Evolutionary conservation across 2,888 invertebrate species (phyloP).

Genomic region (Oscheius onirici): DNA sequence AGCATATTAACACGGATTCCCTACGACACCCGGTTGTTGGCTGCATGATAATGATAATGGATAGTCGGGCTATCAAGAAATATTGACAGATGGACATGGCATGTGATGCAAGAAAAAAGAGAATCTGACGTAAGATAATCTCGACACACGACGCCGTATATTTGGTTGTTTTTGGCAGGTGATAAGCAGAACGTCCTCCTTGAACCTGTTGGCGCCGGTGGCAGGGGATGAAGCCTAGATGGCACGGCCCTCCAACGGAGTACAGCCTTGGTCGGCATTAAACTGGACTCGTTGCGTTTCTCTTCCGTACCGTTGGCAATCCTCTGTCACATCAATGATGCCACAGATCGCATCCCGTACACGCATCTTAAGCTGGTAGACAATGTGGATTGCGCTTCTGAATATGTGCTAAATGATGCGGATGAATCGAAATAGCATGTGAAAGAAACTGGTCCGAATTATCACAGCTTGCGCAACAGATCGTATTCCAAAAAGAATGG

Average conservation of each 20-base stretch:
- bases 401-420: conserved; percentile 21
- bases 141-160: neutral
- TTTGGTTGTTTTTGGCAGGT: conserved; percentile 13
- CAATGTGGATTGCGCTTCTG: too few relatives aligned
- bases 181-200: conserved; percentile 31
- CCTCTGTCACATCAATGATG: neutral
- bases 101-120: too few relatives aligned
- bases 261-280: neutral
- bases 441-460: conserved; percentile 18
- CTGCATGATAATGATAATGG: too few relatives aligned
- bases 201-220: conserved; percentile 21
- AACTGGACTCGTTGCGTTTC: neutral
- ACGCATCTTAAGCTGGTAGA: too few relatives aligned
- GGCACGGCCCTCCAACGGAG: neutral
- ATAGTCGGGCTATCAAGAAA: too few relatives aligned
- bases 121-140: too few relatives aligned
- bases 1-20: too few relatives aligned
- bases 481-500: neutral
- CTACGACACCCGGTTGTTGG: too few relatives aligned
- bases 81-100: too few relatives aligned
- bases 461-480: conserved; percentile 15
- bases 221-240: conserved; percentile 8
- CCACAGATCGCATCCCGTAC: too few relatives aligned
- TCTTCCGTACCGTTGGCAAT: neutral
- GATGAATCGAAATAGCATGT: neutral